Base-by-base conservation (phyloP, 2,888 invertebrate species). In the Ormyrus thymus region DNA sequence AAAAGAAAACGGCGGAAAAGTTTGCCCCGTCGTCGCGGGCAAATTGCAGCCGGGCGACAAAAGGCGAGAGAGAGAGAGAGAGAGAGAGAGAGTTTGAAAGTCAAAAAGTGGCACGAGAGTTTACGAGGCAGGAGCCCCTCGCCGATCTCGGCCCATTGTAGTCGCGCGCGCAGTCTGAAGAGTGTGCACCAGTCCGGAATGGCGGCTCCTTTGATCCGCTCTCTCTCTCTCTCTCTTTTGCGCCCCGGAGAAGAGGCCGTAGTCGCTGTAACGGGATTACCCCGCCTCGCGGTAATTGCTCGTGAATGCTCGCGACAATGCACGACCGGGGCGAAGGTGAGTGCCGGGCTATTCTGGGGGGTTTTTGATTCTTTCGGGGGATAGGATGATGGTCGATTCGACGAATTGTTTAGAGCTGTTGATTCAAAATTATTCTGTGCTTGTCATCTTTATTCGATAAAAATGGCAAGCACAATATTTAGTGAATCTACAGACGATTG, bases 211-310 rank as follows among this genome's bases (percentile, higher is more conserved):
- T 89, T 89, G 89, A 89, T 89, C 89, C 86, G 85, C 58, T 45
- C 51, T 29, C 50, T 53, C 58, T 7, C 80, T 81, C 86, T 86
- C 86, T 82, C 84, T 86, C n/a, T 51, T 11, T 15, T 53, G 51
- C 46, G 56, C 68, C 77, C 45, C 74, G 79, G 68, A 72, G 58
- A 66, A 77, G 81, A 81, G 82, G 82, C 82, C 83, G 75, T 29
- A 29, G 29, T 83, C 83, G 79, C 78, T 83, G 81, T 89, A 89
- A 87, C 85, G 84, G 88, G 90, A 90, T 90, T 90, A 90, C 88
- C 86, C 89, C 88, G 85, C 89, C 88, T 86, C 82, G 82, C 82
- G 29, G 89, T 90, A 90, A 90, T 90, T 90, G 89, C 88, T 89
- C 85, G 88, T 89, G 90, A 90, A 90, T 88, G 87, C 87, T 82